These are phyloP conservation scores for Crematogaster levior DNA, from an alignment of 2,888 invertebrate genomes.

Conservation along the genomic window DNA sequence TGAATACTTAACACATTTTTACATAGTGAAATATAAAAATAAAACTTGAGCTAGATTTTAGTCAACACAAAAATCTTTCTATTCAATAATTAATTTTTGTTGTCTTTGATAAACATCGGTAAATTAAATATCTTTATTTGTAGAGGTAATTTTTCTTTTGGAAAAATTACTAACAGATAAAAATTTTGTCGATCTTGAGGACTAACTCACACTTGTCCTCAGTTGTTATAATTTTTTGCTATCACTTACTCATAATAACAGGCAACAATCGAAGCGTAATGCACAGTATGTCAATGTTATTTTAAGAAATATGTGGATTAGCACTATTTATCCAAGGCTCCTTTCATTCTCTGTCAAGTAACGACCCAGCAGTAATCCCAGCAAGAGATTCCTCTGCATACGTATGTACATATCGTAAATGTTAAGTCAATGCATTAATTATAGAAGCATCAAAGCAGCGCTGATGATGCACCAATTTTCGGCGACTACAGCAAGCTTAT, in stretches of 20 bases:
- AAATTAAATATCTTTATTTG: background rate
- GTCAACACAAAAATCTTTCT: background rate
- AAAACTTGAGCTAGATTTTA: background rate
- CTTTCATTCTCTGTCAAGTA: slow-evolving; percentile 6
- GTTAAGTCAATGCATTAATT: slow-evolving; percentile 48
- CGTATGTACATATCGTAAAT: slow-evolving; percentile 41
- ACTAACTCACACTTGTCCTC: background rate
- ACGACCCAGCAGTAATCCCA: slow-evolving; percentile 39
- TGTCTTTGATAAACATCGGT: background rate
- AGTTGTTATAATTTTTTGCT: background rate
- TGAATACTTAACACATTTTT: background rate
- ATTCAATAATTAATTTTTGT: background rate
- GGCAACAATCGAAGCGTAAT: background rate
- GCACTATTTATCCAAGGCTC: background rate
- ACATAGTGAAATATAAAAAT: background rate
- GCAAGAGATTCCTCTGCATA: slow-evolving; percentile 47
- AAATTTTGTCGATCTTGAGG: background rate
- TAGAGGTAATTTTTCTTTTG: too few species aligned
- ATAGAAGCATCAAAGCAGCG: slow-evolving; percentile 39
- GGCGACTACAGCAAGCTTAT: slow-evolving; percentile 13
- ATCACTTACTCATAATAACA: background rate
- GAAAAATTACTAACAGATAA: background rate
- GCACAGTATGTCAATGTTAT: background rate
- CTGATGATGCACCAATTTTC: slow-evolving; percentile 40
- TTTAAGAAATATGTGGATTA: slow-evolving; percentile 13